These are phyloP conservation scores for Polylopha cassiicola DNA, from an alignment of 2,888 invertebrate genomes.

Conservation along the genomic window DNA sequence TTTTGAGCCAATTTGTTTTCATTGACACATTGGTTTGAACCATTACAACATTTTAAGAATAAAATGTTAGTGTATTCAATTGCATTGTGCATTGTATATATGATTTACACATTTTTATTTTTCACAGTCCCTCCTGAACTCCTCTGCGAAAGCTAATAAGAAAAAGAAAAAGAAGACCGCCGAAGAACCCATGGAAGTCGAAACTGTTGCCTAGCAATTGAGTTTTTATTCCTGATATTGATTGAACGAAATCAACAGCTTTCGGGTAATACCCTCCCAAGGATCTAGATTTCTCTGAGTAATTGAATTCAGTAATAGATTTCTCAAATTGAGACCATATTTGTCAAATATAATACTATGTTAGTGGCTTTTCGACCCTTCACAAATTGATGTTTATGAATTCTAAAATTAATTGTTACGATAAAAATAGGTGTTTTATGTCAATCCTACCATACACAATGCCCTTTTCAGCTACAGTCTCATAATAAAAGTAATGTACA, in stretches of 20 bases:
- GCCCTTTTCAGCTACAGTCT: constrained; percentile 7
- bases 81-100: background rate
- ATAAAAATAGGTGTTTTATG: constrained; percentile 16
- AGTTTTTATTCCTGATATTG: constrained; percentile 17
- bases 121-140: constrained; percentile 82
- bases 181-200: constrained; percentile 78
- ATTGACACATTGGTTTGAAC: constrained; percentile 56
- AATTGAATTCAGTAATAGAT: constrained; percentile 11
- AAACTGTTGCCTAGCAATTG: constrained; percentile 69
- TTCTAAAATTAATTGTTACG: constrained; percentile 16
- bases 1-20: constrained; percentile 59
- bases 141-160: constrained; percentile 90
- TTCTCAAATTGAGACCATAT: constrained; percentile 18
- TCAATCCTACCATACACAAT: constrained; percentile 3
- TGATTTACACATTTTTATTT: constrained; percentile 27
- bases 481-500: background rate
- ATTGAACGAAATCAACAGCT: constrained; percentile 38
- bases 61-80: background rate
- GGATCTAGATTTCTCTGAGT: constrained; percentile 23
- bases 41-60: constrained; percentile 46
- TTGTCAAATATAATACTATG: constrained; percentile 1
- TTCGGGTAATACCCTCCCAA: constrained; percentile 31
- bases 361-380: constrained; percentile 9
- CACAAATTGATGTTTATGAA: constrained; percentile 15
- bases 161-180: constrained; percentile 92